Percentiles rank a stretch among this genome's conserved stretches.
Conservation (phyloP, 1,140 invertebrate genomes). For the Colletes latitarsis region DNA sequence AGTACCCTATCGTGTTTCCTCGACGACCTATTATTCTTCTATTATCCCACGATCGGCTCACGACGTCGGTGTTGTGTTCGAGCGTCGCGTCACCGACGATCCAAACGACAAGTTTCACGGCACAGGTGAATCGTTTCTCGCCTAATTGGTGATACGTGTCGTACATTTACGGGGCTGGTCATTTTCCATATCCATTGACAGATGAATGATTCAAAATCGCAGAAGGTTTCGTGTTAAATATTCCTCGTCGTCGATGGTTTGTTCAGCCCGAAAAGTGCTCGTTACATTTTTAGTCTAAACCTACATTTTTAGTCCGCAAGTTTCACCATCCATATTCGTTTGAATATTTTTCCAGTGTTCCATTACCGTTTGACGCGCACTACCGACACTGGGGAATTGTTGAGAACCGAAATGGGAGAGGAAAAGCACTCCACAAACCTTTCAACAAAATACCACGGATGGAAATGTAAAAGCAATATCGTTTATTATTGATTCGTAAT, state of each 20-base stretch:
- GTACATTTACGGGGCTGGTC: neutral
- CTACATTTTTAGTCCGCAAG: too few relatives aligned
- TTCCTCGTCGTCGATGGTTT: constrained; percentile 1
- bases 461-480: too few relatives aligned
- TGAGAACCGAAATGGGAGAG: too few relatives aligned
- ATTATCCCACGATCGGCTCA: constrained; percentile 40
- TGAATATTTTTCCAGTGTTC: too few relatives aligned
- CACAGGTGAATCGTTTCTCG: constrained; percentile 21
- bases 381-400: too few relatives aligned
- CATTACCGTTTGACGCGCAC: too few relatives aligned
- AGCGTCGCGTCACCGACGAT: neutral
- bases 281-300: constrained; percentile 7
- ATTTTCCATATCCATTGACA: neutral
- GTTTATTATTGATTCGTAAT: too few relatives aligned
- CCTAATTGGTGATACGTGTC: constrained; percentile 30
- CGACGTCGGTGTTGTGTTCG: neutral
- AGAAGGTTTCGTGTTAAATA: neutral
- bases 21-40: constrained; percentile 43
- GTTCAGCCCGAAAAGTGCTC: constrained; percentile 15
- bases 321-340: too few relatives aligned
- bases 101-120: constrained; percentile 1
- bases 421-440: too few relatives aligned
- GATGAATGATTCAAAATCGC: neutral
- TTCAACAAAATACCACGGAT: too few relatives aligned
- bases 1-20: constrained; percentile 41